Evolutionary conservation across 2,113 vertebrate species (phyloP).

Genomic region (Monarcha castaneiventris): DNA sequence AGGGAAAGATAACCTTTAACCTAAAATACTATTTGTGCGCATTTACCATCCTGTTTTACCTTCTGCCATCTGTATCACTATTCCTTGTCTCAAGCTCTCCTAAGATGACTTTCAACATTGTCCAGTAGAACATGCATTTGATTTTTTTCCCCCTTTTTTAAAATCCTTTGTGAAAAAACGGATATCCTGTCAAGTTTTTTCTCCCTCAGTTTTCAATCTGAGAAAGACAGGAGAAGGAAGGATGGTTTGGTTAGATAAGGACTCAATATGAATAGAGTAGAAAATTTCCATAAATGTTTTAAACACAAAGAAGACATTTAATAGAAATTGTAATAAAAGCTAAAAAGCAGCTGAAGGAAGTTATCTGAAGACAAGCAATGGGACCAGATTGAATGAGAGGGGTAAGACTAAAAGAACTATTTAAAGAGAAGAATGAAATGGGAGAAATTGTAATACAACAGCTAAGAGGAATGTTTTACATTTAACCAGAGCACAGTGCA

Average conservation of each 20-base stretch:
- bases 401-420: not conserved
- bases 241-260: not conserved
- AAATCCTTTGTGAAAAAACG: not conserved
- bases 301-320: not conserved
- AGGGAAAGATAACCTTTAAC: not conserved
- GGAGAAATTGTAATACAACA: not conserved
- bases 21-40: not conserved
- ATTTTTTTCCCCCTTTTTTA: not conserved
- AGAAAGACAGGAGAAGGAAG: not conserved
- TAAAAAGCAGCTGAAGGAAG: not conserved
- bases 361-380: not conserved
- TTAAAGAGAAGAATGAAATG: not conserved
- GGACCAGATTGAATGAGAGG: not conserved
- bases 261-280: not conserved
- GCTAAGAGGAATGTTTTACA: not conserved
- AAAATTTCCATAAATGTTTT: not conserved
- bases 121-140: not conserved
- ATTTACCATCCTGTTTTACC: not conserved
- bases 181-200: not conserved
- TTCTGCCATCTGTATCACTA: not conserved
- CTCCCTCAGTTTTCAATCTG: not conserved
- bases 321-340: not conserved
- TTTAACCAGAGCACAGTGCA: not conserved
- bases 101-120: not conserved
- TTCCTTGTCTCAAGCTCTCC: not conserved